phyloP scores from a whole-genome alignment of 2,888 invertebrate species.

The Acrobeloides nanus region DNA sequence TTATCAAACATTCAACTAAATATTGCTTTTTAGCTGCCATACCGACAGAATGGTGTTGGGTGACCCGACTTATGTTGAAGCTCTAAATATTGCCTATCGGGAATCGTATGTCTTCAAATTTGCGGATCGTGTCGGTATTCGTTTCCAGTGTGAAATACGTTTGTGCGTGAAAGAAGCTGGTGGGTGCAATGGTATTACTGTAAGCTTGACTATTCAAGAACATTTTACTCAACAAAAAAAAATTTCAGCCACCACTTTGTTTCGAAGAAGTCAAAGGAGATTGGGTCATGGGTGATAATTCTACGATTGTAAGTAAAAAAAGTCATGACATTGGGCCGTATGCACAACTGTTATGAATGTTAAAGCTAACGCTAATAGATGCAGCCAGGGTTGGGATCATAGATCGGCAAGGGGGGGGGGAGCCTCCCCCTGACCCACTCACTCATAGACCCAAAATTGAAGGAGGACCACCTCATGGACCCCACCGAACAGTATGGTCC shows the following conservation, averaged over 20 bases:
- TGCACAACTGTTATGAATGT: no score
- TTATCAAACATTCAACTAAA: no score
- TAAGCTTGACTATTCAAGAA: no score
- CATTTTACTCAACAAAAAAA: no score
- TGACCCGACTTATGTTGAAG: conserved; percentile 53
- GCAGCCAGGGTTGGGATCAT: no score
- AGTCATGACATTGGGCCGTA: no score
- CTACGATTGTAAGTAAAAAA: background rate
- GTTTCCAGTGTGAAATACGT: conserved; percentile 52
- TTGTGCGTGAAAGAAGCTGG: conserved; percentile 51
- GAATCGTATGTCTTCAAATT: conserved; percentile 54
- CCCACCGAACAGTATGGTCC: no score
- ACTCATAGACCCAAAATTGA: no score
- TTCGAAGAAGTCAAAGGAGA: conserved; percentile 4
- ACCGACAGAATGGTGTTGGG: conserved; percentile 47
- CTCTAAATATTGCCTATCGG: conserved; percentile 53
- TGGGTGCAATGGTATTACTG: conserved; percentile 50
- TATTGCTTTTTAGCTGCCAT: conserved; percentile 47
- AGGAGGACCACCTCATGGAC: no score
- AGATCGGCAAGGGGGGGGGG: no score
- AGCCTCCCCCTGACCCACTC: no score
- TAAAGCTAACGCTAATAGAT: no score
- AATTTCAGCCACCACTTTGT: conserved; percentile 14
- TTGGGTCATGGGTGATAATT: conserved; percentile 2
- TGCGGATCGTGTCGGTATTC: conserved; percentile 50